Evolutionary conservation across 2,797 vertebrate genomes (phyloP).

Genomic region (Notoglanidium macrostoma): DNA sequence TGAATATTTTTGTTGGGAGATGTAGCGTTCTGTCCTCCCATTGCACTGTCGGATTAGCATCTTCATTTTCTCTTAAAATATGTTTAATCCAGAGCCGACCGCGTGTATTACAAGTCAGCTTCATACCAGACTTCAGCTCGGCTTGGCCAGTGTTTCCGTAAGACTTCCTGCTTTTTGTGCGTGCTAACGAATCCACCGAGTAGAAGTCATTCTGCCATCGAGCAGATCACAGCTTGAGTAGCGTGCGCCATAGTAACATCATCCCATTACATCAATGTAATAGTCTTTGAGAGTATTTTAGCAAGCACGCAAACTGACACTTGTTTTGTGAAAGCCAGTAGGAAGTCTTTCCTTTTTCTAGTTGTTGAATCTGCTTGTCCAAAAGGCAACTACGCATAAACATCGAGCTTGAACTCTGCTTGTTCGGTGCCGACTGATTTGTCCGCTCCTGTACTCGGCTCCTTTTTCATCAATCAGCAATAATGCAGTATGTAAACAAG

Average conservation of each 20-base stretch:
- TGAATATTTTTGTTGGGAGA: not conserved
- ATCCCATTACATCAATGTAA: not conserved
- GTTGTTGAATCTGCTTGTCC: not conserved
- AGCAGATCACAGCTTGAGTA: not conserved
- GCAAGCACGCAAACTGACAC: not conserved
- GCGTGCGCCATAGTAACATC: not conserved
- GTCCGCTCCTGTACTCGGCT: not conserved
- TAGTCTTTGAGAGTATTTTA: not conserved
- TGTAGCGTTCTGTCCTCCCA: not conserved
- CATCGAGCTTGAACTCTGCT: not conserved
- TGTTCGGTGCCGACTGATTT: not conserved
- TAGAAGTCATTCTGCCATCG: not conserved
- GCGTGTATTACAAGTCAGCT: no score
- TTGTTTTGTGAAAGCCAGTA: not conserved
- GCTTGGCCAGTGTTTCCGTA: not conserved
- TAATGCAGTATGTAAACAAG: not conserved
- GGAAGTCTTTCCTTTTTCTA: not conserved
- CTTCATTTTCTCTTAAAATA: not conserved
- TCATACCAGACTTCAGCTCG: not conserved
- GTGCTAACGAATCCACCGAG: not conserved
- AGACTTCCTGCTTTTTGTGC: not conserved
- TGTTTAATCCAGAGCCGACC: not conserved
- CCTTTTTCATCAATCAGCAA: conserved; percentile 7
- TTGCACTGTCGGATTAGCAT: not conserved
- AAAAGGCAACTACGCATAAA: not conserved